Evolutionary conservation across 2,113 vertebrate genomes (phyloP).

Genomic region (Cyanocitta stelleri): DNA sequence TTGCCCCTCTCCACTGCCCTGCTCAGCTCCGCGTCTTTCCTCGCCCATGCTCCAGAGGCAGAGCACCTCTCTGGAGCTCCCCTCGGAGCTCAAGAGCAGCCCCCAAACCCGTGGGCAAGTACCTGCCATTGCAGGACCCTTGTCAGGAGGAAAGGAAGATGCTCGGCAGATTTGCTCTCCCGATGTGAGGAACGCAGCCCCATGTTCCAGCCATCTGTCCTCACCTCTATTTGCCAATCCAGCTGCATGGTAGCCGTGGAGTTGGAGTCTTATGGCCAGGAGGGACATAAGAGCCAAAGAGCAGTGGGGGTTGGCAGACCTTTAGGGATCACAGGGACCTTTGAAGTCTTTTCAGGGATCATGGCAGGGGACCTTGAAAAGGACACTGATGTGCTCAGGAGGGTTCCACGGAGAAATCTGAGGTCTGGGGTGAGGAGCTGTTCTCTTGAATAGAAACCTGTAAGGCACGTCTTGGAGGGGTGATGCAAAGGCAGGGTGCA

Average conservation of each 20-base stretch:
- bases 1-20: too few species aligned
- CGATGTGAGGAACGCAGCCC: not conserved
- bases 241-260: not conserved
- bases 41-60: not conserved
- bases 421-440: not conserved
- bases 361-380: not conserved
- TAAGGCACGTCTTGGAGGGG: not conserved
- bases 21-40: not conserved
- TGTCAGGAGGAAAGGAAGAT: not conserved
- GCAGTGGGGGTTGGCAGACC: not conserved
- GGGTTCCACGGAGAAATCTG: not conserved
- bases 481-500: accelerated
- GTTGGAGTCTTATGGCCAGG: not conserved
- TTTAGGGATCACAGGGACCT: not conserved
- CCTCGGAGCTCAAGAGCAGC: not conserved
- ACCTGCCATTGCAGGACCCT: not conserved
- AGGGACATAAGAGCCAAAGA: not conserved
- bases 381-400: not conserved
- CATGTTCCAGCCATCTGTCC: accelerated
- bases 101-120: not conserved
- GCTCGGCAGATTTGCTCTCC: not conserved
- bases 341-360: not conserved
- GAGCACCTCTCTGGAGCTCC: not conserved
- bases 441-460: not conserved
- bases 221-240: accelerated